Percentiles rank a stretch among this genome's conserved stretches.
These are phyloP conservation scores for Apamea anceps DNA, from an alignment of 2,888 invertebrate genomes.

Conservation along the genomic window DNA sequence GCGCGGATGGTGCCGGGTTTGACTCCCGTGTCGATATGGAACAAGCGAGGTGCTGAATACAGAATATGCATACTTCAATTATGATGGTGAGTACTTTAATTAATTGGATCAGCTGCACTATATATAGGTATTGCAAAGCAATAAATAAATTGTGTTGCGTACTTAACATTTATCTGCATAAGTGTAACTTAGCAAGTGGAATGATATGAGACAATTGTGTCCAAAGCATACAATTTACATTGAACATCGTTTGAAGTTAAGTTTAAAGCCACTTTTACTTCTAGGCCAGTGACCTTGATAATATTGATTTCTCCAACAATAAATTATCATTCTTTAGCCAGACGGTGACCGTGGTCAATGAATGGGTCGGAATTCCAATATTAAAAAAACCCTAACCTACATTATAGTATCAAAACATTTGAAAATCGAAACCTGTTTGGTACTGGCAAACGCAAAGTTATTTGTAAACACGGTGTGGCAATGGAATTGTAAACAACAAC, in stretches of 20 bases:
- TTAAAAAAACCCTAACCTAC: background rate
- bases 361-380: conserved; percentile 12
- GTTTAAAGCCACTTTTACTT: conserved; percentile 34
- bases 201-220: conserved; percentile 15
- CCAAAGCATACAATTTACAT: conserved; percentile 18
- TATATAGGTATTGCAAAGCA: background rate
- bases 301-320: conserved; percentile 14
- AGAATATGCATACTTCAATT: conserved; percentile 87
- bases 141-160: conserved; percentile 9
- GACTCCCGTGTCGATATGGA: conserved; percentile 80
- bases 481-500: conserved; percentile 24
- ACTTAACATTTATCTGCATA: conserved; percentile 1
- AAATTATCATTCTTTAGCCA: background rate
- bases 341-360: background rate
- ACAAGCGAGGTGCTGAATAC: conserved; percentile 74
- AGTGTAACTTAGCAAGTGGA: background rate
- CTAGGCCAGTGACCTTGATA: conserved; percentile 24
- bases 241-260: conserved; percentile 1
- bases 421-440: conserved; percentile 17
- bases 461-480: conserved; percentile 32
- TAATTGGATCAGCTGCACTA: conserved; percentile 27
- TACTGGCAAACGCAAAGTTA: conserved; percentile 15
- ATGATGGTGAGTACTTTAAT: conserved; percentile 84
- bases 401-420: conserved; percentile 1
- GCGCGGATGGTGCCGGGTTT: conserved; percentile 80